Conservation (phyloP, 2,113 vertebrate species). For the Salminus brasiliensis region DNA sequence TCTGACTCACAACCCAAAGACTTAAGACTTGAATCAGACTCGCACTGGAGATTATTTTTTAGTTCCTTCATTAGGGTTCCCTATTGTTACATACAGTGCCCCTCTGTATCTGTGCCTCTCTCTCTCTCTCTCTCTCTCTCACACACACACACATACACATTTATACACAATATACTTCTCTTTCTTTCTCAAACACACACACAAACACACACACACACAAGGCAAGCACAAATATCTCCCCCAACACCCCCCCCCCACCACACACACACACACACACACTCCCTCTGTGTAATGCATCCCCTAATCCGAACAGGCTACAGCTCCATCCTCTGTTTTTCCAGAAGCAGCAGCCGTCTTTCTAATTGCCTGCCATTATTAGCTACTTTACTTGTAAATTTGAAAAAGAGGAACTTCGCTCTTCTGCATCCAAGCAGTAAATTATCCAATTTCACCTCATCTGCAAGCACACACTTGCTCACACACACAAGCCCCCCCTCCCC, state of each 20-base stretch:
- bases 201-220: conserved; percentile 64
- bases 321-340: conserved; percentile 71
- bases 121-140: too few species aligned
- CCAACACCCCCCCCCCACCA: conserved; percentile 68
- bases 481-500: background rate
- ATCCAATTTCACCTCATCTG: conserved; percentile 80
- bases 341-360: conserved; percentile 66
- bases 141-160: too few species aligned
- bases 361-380: conserved; percentile 81
- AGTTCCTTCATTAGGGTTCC: too few species aligned
- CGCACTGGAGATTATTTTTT: too few species aligned
- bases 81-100: too few species aligned
- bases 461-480: conserved; percentile 56
- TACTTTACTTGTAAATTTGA: conserved; percentile 81
- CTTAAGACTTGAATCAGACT: too few species aligned
- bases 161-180: too few species aligned
- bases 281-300: conserved; percentile 27
- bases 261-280: background rate
- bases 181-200: too few species aligned
- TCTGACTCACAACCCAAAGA: too few species aligned
- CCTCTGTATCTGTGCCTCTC: too few species aligned
- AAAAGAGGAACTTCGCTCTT: conserved; percentile 76
- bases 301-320: conserved; percentile 60
- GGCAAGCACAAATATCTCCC: background rate
- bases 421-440: conserved; percentile 82